Evolutionary conservation across 2,797 vertebrate species (phyloP), one percentile per base, ranked within the genome.

Genomic region (Hemibagrus guttatus): DNA sequence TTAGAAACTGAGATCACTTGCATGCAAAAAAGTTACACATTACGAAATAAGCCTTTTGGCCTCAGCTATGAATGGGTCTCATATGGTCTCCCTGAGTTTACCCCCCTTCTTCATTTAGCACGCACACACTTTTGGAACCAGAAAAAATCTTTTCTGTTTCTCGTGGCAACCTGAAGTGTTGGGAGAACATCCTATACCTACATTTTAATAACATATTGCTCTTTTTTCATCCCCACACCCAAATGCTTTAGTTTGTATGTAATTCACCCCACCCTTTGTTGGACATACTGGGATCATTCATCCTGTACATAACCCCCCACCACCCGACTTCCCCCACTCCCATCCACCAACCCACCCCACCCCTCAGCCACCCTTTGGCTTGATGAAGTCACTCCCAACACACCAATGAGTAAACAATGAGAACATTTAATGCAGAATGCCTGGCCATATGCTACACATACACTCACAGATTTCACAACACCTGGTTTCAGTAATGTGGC

Each of bases 401-500:
- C 19, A 42, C 80, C 69, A 83, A 86, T 8, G 46, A 49, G 46
- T 49, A 89, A 89, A 89, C 90, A 91, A 89, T 87, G 88, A 69
- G 81, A 78, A 81, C 84, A 92, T 91, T 88, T 90, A 63, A 92
- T 89, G 86, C 76, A 86, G 88, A 89, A 89, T 82, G 58, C 71
- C 66, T 74, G 56, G 88, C 80, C 81, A 84, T 84, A 88, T 83
- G 85, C 42, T 85, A 85, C 86, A 88, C 87, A 86, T 85, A 87
- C 86, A 92, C 91, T 90, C 92, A 90, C 85, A 80, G 84, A 81
- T 92, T 91, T 86, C 86, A 79, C 91, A 90, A 90, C 94, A 94
- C 93, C 94, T 95, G 95, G 93, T 95, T 96, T 92, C 90, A 95
- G 95, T 95, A 95, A 94, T 42, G 7, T 84, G 81, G 74, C 35